phyloP scores from a whole-genome alignment of 2,113 vertebrate genomes.

The Empidonax alnorum region DNA sequence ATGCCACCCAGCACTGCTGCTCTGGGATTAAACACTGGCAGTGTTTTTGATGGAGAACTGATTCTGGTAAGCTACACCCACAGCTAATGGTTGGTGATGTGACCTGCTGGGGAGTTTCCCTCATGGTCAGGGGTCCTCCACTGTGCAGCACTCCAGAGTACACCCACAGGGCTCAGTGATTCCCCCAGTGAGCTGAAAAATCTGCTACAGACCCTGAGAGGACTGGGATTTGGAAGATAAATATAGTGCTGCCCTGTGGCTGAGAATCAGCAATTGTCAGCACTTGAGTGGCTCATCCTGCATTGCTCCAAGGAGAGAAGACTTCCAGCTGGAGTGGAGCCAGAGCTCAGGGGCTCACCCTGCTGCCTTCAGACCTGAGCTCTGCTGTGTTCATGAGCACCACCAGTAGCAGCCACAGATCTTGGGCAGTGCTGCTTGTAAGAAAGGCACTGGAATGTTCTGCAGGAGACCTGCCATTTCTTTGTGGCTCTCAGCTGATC shows the following conservation, averaged over 20 bases:
- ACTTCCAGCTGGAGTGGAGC: background rate
- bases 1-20: background rate
- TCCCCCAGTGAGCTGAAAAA: background rate
- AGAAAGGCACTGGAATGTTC: background rate
- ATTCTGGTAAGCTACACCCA: background rate
- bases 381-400: background rate
- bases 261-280: background rate
- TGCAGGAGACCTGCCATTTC: background rate
- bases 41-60: background rate
- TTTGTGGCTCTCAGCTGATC: background rate
- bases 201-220: background rate
- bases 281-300: background rate
- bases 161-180: background rate
- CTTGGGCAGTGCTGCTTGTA: background rate
- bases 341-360: background rate
- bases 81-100: background rate
- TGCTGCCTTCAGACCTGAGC: background rate
- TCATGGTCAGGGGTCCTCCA: rapidly evolving
- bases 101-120: background rate
- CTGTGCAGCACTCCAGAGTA: background rate
- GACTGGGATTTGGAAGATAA: background rate
- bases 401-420: background rate
- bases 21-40: background rate
- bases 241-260: background rate
- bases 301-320: background rate